These are phyloP conservation scores for Chromoteleia sp. DNA, from an alignment of 2,888 invertebrate species.

Conservation along the genomic window DNA sequence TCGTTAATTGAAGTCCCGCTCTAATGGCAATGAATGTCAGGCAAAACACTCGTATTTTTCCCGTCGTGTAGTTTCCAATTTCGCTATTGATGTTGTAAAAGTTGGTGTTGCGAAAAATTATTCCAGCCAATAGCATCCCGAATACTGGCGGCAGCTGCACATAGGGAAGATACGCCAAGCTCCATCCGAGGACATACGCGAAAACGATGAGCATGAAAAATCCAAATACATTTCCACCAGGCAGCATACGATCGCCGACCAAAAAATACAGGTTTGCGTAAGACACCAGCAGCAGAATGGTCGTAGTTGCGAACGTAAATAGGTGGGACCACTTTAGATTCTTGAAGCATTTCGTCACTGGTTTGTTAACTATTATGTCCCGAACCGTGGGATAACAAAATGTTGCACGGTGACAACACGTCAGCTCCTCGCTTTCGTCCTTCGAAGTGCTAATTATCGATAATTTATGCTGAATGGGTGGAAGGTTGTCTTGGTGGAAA, in stretches of 20 bases:
- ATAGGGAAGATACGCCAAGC: constrained; percentile 77
- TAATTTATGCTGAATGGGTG: background rate
- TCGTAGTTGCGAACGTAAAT: constrained; percentile 74
- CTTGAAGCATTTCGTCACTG: constrained; percentile 67
- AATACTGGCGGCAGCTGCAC: constrained; percentile 86
- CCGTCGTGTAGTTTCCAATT: constrained; percentile 72
- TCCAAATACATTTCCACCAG: constrained; percentile 76
- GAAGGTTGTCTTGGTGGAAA: too few species aligned
- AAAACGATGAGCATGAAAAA: constrained; percentile 75
- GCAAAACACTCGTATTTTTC: constrained; percentile 79
- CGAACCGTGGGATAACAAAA: constrained; percentile 75
- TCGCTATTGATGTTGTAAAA: constrained; percentile 77
- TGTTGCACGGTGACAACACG: constrained; percentile 77
- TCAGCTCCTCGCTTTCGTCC: constrained; percentile 62
- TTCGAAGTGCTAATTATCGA: constrained; percentile 22
- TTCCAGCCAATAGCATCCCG: constrained; percentile 88
- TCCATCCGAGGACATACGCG: constrained; percentile 79
- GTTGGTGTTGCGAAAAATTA: constrained; percentile 77
- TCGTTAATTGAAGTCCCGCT: constrained; percentile 80
- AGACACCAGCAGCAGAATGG: constrained; percentile 62
- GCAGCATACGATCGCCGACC: constrained; percentile 76
- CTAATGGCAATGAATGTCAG: constrained; percentile 80
- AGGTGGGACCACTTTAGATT: constrained; percentile 76
- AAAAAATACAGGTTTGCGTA: constrained; percentile 77
- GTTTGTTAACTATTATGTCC: constrained; percentile 73